Percentiles rank a stretch among this genome's conserved stretches.
phyloP scores from a whole-genome alignment of 2,113 vertebrate genomes.

The Caretta caretta region DNA sequence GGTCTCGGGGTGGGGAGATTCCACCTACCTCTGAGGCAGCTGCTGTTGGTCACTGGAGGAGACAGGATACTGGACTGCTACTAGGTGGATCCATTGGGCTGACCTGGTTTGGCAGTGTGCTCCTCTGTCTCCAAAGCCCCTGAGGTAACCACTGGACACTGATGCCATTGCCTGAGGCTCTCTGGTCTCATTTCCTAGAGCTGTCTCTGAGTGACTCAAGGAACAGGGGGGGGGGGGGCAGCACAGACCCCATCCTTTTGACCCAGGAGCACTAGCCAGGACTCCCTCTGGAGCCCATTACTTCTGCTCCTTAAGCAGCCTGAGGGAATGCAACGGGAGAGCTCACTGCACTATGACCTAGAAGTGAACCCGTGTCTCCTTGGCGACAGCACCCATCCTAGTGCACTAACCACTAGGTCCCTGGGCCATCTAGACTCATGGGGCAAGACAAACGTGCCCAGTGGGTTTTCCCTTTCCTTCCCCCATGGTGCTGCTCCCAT shows the following conservation, averaged over 20 bases:
- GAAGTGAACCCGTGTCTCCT: not conserved
- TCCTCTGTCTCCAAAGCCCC: not conserved
- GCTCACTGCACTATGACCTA: not conserved
- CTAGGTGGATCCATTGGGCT: not conserved
- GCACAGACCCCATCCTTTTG: not conserved
- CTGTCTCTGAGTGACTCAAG: not conserved
- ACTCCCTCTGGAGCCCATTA: not conserved
- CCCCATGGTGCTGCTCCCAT: not conserved
- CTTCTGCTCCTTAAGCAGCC: not conserved
- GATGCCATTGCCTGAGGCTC: not conserved
- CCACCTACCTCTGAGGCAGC: not conserved
- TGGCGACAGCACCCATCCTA: not conserved
- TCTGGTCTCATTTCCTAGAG: not conserved
- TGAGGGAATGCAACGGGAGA: not conserved
- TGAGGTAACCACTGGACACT: not conserved
- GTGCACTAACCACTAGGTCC: not conserved
- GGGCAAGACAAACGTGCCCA: not conserved
- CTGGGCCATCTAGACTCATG: not conserved
- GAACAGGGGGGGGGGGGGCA: not conserved
- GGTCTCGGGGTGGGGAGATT: accelerated
- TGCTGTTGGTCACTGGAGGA: not conserved
- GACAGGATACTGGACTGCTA: not conserved
- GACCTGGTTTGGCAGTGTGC: too few relatives aligned
- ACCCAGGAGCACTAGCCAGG: not conserved
- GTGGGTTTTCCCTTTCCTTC: not conserved